phyloP scores from a whole-genome alignment of 2,113 vertebrate species.

The Bujurquina vittata region DNA sequence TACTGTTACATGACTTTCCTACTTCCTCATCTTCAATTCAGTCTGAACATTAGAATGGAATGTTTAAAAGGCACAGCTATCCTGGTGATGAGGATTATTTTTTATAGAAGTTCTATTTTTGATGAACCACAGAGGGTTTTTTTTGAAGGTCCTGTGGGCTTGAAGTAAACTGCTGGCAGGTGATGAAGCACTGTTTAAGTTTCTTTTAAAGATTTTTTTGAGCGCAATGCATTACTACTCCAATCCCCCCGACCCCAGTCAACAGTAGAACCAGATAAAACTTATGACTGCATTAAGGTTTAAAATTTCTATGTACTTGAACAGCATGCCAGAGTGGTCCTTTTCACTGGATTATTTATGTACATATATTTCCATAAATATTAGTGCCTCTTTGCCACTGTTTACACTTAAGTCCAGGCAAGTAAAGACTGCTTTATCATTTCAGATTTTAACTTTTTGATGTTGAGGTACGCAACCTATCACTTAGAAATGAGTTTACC shows the following conservation, averaged over 20 bases:
- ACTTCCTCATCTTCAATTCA: slow-evolving; percentile 1
- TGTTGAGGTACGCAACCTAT: background rate
- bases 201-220: slow-evolving; percentile 18
- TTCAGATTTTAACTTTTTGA: slow-evolving; percentile 19
- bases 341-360: slow-evolving; percentile 34
- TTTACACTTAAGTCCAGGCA: background rate
- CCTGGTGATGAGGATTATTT: slow-evolving; percentile 9
- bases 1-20: slow-evolving; percentile 1
- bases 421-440: background rate
- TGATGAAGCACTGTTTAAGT: slow-evolving; percentile 21
- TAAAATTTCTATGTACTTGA: slow-evolving; percentile 30
- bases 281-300: background rate
- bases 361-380: slow-evolving; percentile 8
- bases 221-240: slow-evolving; percentile 35
- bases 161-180: background rate
- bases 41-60: background rate
- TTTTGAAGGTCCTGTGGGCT: background rate
- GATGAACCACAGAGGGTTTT: slow-evolving; percentile 5
- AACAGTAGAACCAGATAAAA: slow-evolving; percentile 18
- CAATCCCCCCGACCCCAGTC: slow-evolving; percentile 37
- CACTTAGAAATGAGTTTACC: slow-evolving; percentile 3
- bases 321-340: slow-evolving; percentile 7
- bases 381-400: background rate
- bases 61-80: slow-evolving; percentile 1
- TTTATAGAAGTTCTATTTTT: slow-evolving; percentile 6